A percentile compares a stretch with the other conserved stretches of the same genome.
phyloP scores from a whole-genome alignment of 23 tunicate species.

The Halocynthia aurantium region DNA sequence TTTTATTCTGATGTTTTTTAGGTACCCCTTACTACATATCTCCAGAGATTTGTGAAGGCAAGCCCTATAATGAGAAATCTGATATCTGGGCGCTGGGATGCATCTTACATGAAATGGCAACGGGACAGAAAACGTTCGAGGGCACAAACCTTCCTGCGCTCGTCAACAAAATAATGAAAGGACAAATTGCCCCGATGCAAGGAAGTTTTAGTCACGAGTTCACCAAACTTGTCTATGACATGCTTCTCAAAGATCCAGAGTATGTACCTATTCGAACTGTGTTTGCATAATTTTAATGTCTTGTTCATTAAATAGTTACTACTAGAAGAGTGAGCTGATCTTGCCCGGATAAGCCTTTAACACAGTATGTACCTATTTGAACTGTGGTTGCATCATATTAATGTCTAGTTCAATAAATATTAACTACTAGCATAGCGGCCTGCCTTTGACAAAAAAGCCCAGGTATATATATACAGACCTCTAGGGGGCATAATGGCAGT shows the following conservation, averaged over 20 bases:
- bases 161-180: constrained; percentile 85
- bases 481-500: too few species aligned
- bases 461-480: too few species aligned
- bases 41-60: constrained; percentile 97
- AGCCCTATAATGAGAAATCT: constrained; percentile 77
- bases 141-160: constrained; percentile 91
- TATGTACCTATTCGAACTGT: constrained; percentile 9
- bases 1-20: constrained; percentile 1
- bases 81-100: constrained; percentile 97
- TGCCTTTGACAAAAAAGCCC: too few species aligned
- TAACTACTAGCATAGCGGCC: too few species aligned
- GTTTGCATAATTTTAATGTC: too few species aligned
- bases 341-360: too few species aligned
- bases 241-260: constrained; percentile 77
- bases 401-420: too few species aligned
- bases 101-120: constrained; percentile 90
- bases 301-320: too few species aligned
- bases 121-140: constrained; percentile 75
- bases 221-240: constrained; percentile 61
- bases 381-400: too few species aligned
- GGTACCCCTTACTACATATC: constrained; percentile 96
- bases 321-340: too few species aligned
- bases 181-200: constrained; percentile 73
- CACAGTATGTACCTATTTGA: too few species aligned
- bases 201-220: constrained; percentile 73